Evolutionary conservation across 2,113 vertebrate species (phyloP), one percentile per base, ranked within the genome.

Genomic region (Periophthalmodon schlosseri): DNA sequence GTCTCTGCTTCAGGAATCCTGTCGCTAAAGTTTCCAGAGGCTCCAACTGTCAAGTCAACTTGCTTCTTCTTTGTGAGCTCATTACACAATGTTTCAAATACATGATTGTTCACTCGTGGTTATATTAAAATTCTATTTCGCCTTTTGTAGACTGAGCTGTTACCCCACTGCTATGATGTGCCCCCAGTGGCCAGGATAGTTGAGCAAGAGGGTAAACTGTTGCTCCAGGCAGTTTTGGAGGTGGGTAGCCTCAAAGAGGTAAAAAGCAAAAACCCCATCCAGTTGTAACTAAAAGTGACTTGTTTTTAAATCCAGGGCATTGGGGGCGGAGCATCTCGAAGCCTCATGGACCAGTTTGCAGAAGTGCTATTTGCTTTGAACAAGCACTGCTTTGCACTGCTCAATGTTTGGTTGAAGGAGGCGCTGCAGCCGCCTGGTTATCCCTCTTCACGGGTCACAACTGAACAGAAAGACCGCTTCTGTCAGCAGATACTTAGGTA

Each of bases 401-500:
- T 99, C 57, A 94, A 93, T 0, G 14, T 98, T 84, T 99, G 98
- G 98, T 92, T 99, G 80, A 99, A 99, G 92, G 97, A 97, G 87
- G 95, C 89, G 8, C 93, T 99, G 92, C 97, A 97, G 88, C 94
- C 96, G 33, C 95, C 96, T 0, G 95, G 96, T 16, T 99, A 98
- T 76, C 98, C 98, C 3, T 98, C 98, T 0, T 93, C 95, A 34
- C 95, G 96, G 0, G 88, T 99, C 88, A 97, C 95, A 46, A 84
- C 93, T 0, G 94, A 96, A 84, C 97, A 99, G 93, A 99, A 99
- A 78, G 93, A 97, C 71, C 96, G 95, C 76, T 99, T 99, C 90
- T 97, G 96, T 79, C 96, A 98, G 81, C 97, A 99, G 92, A 96
- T 99, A 85, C 96, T 99, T 78, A 95, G 98, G 98, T 99, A 91